A percentile compares a stretch with the other conserved stretches of the same genome.
phyloP scores from a whole-genome alignment of 1,140 invertebrate species.

The Condylostylus longicornis region DNA sequence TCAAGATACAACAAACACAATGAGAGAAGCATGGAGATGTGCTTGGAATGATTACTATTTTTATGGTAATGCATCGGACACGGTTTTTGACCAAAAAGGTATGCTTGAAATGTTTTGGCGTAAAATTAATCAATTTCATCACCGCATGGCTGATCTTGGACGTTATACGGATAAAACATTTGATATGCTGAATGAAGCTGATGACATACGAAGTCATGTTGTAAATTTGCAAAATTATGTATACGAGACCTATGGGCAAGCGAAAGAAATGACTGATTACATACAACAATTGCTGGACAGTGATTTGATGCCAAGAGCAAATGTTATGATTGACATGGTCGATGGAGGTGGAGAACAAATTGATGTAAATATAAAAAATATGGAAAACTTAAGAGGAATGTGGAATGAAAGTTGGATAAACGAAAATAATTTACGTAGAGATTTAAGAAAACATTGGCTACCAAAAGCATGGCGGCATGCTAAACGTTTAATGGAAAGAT shows the following conservation, averaged over 20 bases:
- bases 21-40: conserved; percentile 19
- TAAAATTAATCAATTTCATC: conserved; percentile 21
- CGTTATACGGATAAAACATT: conserved; percentile 28
- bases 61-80: conserved; percentile 25
- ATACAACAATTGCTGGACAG: conserved; percentile 16
- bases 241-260: conserved; percentile 15
- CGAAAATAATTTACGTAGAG: conserved; percentile 17
- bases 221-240: conserved; percentile 21
- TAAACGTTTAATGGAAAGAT: conserved; percentile 41
- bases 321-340: conserved; percentile 10
- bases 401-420: conserved; percentile 16
- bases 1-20: conserved; percentile 15
- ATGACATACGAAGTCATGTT: conserved; percentile 32
- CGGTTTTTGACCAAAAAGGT: conserved; percentile 26
- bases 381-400: conserved; percentile 1
- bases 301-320: conserved; percentile 13
- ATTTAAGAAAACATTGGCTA: conserved; percentile 25
- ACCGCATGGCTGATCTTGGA: conserved; percentile 23
- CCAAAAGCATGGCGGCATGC: conserved; percentile 49
- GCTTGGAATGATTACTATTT: conserved; percentile 22
- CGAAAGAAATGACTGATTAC: conserved; percentile 10
- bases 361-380: conserved; percentile 5
- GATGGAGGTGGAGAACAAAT: conserved; percentile 10
- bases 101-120: conserved; percentile 23
- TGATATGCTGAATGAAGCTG: conserved; percentile 31